Evolutionary conservation across 2,888 invertebrate genomes (phyloP), one percentile per base, ranked within the genome.

Genomic region (Noctua pronuba): DNA sequence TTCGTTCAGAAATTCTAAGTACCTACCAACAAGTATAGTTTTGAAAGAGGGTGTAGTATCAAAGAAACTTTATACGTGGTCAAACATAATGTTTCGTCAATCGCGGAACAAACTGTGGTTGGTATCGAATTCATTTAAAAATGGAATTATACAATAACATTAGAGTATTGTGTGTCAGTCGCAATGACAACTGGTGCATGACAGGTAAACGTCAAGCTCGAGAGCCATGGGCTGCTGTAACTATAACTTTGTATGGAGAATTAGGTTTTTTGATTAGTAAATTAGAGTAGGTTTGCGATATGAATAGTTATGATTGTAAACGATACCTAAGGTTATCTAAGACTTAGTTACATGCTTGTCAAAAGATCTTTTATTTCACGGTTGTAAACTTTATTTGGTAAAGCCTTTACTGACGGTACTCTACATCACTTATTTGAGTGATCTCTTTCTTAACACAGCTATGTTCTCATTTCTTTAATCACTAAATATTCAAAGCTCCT

Each of bases 101-200:
- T 86, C 74, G 67, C 89, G 89, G 90, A 90, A 90, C 86, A 69
- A 79, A 71, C 69, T 67, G 58, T 69, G 31, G 78, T 84, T 75
- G 80, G 84, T 92, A 90, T 92, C 88, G 84, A 88, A 90, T 92
- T 89, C 90, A 90, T 89, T 89, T 77, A 74, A 79, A 87, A 90
- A 89, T 82, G 77, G 74, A 88, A 91, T 92, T 92, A 92, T 91
- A 92, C 91, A 93, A 92, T 88, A 84, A 79, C 88, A 76, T 86
- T 87, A 88, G 79, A 83, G 86, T 88, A 89, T 90, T 88, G 86
- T 91, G 82, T 90, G 88, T 88, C 89, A 90, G 81, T 88, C 88
- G 83, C 80, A 83, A 88, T 90, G 80, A 66, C 79, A 92, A 93
- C 82, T 91, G 88, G 93, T 88, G 93, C 93, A 84, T 92, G 89